Evolutionary conservation across 2,113 vertebrate genomes (phyloP).

Genomic region (Azemiops feae): DNA sequence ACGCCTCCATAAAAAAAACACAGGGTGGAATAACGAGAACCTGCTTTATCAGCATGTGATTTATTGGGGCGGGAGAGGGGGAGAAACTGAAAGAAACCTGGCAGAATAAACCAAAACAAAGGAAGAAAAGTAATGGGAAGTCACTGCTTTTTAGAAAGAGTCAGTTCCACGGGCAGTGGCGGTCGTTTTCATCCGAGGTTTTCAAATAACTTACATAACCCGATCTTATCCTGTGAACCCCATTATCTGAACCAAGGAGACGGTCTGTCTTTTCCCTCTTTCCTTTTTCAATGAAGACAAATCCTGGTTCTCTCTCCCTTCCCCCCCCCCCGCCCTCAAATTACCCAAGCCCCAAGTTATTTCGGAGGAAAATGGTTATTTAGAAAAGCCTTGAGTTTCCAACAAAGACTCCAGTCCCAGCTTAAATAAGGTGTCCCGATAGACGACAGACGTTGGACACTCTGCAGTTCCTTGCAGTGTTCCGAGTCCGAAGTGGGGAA

Average conservation of each 20-base stretch:
- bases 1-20: not conserved
- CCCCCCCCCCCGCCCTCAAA: too few relatives aligned
- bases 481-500: not conserved
- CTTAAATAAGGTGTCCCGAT: not conserved
- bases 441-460: conserved; percentile 36
- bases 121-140: not conserved
- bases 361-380: conserved; percentile 46
- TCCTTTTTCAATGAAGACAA: not conserved
- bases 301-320: not conserved
- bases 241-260: conserved; percentile 73
- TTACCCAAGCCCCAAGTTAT: not conserved
- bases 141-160: conserved; percentile 44
- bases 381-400: conserved; percentile 62
- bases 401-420: conserved; percentile 1
- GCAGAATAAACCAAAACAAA: not conserved
- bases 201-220: conserved; percentile 77
- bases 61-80: not conserved
- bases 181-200: conserved; percentile 62
- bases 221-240: conserved; percentile 66
- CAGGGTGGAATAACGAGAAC: not conserved
- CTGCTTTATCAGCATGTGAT: not conserved
- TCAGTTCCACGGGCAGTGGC: conserved; percentile 32
- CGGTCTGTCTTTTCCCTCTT: not conserved
- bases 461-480: conserved; percentile 81
- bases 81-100: not conserved